A percentile compares a stretch with the other conserved stretches of the same genome.
phyloP scores from a whole-genome alignment of 2,888 invertebrate species.

The Tipula lateralis region DNA sequence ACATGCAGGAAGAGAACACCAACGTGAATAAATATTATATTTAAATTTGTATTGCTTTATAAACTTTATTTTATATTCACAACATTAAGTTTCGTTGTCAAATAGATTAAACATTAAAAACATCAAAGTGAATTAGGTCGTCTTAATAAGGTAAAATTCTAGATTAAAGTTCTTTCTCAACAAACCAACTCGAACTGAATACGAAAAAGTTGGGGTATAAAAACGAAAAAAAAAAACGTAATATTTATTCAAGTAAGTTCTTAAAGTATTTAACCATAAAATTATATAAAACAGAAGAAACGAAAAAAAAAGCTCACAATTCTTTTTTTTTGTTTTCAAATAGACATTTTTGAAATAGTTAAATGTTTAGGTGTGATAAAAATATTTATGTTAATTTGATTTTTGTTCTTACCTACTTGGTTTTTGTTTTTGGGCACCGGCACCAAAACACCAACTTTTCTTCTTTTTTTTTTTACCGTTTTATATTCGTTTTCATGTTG shows the following conservation, averaged over 20 bases:
- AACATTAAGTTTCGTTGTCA: neutral
- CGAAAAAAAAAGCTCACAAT: neutral
- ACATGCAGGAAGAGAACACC: too few species aligned
- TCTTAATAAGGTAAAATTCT: neutral
- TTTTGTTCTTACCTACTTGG: neutral
- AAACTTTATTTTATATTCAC: neutral
- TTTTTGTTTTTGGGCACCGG: neutral
- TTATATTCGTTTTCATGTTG: conserved; percentile 9
- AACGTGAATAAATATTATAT: too few species aligned
- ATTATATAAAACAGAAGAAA: neutral
- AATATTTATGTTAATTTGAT: conserved; percentile 5
- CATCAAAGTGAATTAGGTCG: neutral
- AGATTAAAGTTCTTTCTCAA: neutral
- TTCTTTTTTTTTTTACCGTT: neutral
- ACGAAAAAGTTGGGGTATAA: neutral
- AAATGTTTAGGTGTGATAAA: conserved; percentile 24
- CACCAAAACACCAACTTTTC: neutral
- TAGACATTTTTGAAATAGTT: neutral
- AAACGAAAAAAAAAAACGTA: neutral
- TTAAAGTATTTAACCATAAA: neutral
- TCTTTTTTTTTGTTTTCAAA: neutral
- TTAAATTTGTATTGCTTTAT: too few species aligned
- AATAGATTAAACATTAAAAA: neutral
- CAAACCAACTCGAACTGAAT: neutral
- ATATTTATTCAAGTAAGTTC: neutral